phyloP scores from a whole-genome alignment of 2,888 invertebrate species.

The Tetrapedia diversipes region DNA sequence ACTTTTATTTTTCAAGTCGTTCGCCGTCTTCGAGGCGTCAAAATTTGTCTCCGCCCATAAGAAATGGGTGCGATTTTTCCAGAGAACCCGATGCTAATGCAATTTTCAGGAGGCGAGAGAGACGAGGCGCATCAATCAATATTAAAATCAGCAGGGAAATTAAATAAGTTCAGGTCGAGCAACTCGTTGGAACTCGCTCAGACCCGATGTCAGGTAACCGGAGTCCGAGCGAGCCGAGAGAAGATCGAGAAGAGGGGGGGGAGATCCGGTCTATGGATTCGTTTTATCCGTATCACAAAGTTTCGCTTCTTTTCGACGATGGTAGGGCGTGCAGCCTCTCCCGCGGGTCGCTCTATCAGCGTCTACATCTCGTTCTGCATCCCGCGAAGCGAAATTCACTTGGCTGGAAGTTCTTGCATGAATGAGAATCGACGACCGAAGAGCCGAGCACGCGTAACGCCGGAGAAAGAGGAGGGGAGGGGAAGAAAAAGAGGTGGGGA shows the following conservation, averaged over 20 bases:
- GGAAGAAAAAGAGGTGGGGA: conserved; percentile 27
- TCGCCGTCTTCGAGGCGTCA: too few species aligned
- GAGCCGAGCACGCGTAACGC: conserved; percentile 28
- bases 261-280: not conserved
- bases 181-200: too few species aligned
- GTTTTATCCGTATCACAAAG: conserved; percentile 24
- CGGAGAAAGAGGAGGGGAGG: conserved; percentile 23
- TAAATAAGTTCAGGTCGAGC: too few species aligned
- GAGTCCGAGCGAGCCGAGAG: too few species aligned
- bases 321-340: not conserved
- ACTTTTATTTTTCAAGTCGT: too few species aligned
- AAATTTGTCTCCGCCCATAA: too few species aligned
- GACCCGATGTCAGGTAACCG: too few species aligned
- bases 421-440: conserved; percentile 72
- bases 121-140: too few species aligned
- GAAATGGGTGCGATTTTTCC: too few species aligned
- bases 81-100: too few species aligned
- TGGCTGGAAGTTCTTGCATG: conserved; percentile 74
- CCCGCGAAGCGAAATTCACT: conserved; percentile 72
- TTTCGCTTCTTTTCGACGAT: conserved; percentile 22
- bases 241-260: not conserved
- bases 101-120: too few species aligned
- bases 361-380: conserved; percentile 64
- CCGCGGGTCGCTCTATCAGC: conserved; percentile 47
- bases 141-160: too few species aligned